Percentiles rank a stretch among this genome's conserved stretches.
These are phyloP conservation scores for Hypotaenidia philippensis DNA, from an alignment of 2,797 vertebrate genomes.

Conservation along the genomic window DNA sequence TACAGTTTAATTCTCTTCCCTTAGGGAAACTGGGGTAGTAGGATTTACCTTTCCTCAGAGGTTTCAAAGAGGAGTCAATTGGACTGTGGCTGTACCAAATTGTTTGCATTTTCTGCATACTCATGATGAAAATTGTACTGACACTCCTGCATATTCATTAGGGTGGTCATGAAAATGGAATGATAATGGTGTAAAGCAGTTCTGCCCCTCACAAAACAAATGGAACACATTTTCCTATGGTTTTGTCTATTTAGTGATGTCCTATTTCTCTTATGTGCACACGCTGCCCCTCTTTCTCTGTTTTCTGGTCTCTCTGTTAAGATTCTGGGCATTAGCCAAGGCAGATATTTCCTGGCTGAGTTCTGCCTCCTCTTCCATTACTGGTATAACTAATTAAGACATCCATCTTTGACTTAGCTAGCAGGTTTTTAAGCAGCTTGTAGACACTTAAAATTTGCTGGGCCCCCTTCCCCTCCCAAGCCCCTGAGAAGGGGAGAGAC, in stretches of 20 bases:
- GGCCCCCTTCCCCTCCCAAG: neutral
- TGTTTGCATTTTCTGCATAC: neutral
- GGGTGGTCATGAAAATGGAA: neutral
- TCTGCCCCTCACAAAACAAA: neutral
- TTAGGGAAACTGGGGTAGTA: neutral
- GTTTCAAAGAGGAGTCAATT: neutral
- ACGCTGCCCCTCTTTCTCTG: neutral
- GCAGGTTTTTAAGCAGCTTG: neutral
- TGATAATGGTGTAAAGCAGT: neutral
- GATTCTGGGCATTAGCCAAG: neutral
- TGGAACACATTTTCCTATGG: neutral
- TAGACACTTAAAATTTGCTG: neutral
- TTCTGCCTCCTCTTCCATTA: neutral
- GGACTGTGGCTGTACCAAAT: neutral
- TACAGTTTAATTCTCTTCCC: neutral
- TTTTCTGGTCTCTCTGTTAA: neutral
- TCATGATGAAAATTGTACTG: conserved; percentile 37
- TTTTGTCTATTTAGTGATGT: neutral
- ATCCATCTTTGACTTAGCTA: neutral
- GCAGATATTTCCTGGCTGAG: neutral
- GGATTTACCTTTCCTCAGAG: neutral
- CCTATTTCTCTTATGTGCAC: neutral
- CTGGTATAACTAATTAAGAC: neutral
- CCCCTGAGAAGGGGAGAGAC: neutral
- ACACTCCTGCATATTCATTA: conserved; percentile 26